Percentiles rank a stretch among this genome's conserved stretches.
phyloP scores from a whole-genome alignment of 2,113 vertebrate genomes.

The Scomber scombrus region DNA sequence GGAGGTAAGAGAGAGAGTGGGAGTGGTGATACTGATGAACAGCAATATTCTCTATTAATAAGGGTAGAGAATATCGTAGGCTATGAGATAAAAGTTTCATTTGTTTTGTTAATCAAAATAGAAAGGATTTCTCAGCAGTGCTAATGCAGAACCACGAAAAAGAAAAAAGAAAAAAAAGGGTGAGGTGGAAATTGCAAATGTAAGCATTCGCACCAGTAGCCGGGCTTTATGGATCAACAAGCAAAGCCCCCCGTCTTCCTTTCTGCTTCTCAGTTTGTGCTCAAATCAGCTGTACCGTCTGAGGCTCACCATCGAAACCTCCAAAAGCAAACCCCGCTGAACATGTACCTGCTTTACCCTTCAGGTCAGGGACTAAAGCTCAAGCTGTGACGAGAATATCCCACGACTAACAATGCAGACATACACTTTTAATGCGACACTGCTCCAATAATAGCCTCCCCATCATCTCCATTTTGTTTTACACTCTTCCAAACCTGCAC shows the following conservation, averaged over 20 bases:
- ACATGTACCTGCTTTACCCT: constrained; percentile 7
- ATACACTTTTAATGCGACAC: constrained; percentile 22
- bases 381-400: neutral
- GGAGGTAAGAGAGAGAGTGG: constrained; percentile 2
- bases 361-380: constrained; percentile 14
- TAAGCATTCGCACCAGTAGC: constrained; percentile 2
- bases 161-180: constrained; percentile 27
- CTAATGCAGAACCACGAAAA: constrained; percentile 17
- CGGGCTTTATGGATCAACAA: constrained; percentile 1
- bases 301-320: constrained; percentile 13
- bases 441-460: neutral
- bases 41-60: constrained; percentile 36
- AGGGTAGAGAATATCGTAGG: constrained; percentile 11
- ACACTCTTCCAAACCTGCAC: neutral
- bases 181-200: constrained; percentile 22
- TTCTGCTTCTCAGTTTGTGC: neutral
- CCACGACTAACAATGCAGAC: constrained; percentile 19
- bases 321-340: neutral
- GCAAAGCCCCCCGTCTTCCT: neutral
- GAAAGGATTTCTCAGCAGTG: constrained; percentile 4
- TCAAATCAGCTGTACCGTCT: constrained; percentile 5
- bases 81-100: constrained; percentile 13
- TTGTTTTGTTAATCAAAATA: constrained; percentile 31
- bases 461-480: constrained; percentile 15
- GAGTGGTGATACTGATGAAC: constrained; percentile 44